Evolutionary conservation across 2,113 vertebrate genomes (phyloP), one percentile per base, ranked within the genome.

Genomic region (Heterochromis multidens): DNA sequence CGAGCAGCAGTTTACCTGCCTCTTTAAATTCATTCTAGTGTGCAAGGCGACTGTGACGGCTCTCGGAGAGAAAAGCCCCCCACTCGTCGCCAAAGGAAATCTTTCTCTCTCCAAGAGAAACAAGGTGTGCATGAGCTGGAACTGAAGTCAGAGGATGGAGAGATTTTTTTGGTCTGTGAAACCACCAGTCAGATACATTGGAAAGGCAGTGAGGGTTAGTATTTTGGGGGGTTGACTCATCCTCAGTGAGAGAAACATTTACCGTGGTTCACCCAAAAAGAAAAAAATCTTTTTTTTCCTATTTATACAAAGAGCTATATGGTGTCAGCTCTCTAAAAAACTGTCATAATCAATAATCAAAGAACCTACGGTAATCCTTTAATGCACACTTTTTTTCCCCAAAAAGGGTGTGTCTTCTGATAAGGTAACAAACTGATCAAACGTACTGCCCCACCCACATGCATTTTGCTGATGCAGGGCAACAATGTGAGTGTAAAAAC

Each of bases 1-100:
- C 70, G 82, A 93, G 87, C 84, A 82, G 87, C 87, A 88, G 92
- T 94, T 92, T 93, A 94, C 93, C 93, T 93, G 93, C 87, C 84
- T 90, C 90, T 93, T 93, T 92, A 92, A 92, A 88, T 89, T 85
- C 89, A 82, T 58, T 77, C 86, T 77, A 57, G 81, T 88, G 89
- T 82, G 89, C 78, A 25, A 79, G 86, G 79, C 77, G 12, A 87
- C 79, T 81, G 77, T 90, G 87, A 92, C 84, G 70, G 88, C 85
- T 90, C 83, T 72, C 4, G 49, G 87, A 81, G 81, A 86, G 89
- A 81, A 65, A 87, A 84, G 80, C 58, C 81, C 77, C 13, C 54
- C 8, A 5, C 78, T 83, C 63, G 6, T 29, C 61, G 91, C 92
- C 88, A 93, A 90, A 89, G 85, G 91, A 93, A 93, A 90, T 84